Base-by-base conservation (phyloP, 2,113 vertebrate genomes). In the Halcyon malimbica region DNA sequence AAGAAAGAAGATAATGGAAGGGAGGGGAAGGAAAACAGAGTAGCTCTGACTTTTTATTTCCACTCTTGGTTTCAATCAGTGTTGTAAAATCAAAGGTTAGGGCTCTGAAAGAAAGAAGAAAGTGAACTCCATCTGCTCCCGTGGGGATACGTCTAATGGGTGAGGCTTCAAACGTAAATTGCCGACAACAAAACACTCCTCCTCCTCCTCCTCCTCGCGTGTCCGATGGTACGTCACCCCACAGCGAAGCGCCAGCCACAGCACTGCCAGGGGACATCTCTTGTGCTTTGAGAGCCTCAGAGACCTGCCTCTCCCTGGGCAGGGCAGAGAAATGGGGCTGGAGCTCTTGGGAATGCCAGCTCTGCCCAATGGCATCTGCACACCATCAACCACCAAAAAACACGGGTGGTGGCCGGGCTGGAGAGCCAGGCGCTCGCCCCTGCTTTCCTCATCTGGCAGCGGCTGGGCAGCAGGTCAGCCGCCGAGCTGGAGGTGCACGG, bases 1-100 rank as follows among this genome's bases (percentile, higher is more conserved):
- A 96, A 96, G 95, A 93, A 95, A 96, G 87, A 81, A 95, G 89
- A 96, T 94, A 96, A 96, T 93, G 93, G 96, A 96, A 96, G 93
- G 97, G 93, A 97, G 93, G 94, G 91, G 95, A 94, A 94, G 44
- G 89, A 89, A 94, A 93, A 95, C 93, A 91, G 83, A 94, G 65
- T 44, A 62, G 90, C 48, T 87, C 94, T 94, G 96, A 95, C 84
- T 92, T 91, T 91, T 96, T 96, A 73, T 96, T 97, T 96, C 95
- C 96, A 96, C 63, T 93, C 96, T 96, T 76, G 91, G 94, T 95
- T 96, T 97, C 93, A 95, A 89, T 92, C 96, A 95, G 70, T 25
- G 41, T 48, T 89, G 93, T 89, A 92, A 93, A 96, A 95, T 79
- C 48, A 95, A 96, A 95, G 89, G 89, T 89, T 93, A 37, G 83